These are phyloP conservation scores for Lucifuga dentata DNA, from an alignment of 2,113 vertebrate genomes.

Conservation along the genomic window DNA sequence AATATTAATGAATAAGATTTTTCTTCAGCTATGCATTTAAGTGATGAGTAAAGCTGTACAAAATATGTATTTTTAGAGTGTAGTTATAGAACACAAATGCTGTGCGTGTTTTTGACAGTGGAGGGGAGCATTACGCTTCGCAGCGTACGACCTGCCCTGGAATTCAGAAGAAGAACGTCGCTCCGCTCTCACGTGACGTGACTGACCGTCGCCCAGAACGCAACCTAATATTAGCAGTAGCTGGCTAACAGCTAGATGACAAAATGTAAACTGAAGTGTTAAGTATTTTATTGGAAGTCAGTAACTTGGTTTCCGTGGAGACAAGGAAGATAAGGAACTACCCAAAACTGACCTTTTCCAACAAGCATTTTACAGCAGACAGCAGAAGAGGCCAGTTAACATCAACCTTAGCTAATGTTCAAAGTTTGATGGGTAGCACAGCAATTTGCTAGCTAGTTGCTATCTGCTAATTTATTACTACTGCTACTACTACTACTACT, in stretches of 20 bases:
- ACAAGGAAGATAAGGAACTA: constrained; percentile 31
- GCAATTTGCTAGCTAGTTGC: constrained; percentile 41
- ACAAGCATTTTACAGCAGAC: constrained; percentile 20
- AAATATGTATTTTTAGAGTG: too few relatives aligned
- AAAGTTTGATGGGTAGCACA: constrained; percentile 73
- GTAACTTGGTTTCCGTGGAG: constrained; percentile 5
- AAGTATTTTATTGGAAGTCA: constrained; percentile 3
- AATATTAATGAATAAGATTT: too few relatives aligned
- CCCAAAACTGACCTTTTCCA: background rate
- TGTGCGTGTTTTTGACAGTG: background rate
- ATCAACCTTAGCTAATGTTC: constrained; percentile 65
- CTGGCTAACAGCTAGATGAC: constrained; percentile 13
- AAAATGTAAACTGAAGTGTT: constrained; percentile 30
- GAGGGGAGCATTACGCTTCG: background rate
- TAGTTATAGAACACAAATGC: too few relatives aligned
- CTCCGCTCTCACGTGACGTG: constrained; percentile 59
- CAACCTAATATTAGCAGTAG: constrained; percentile 71
- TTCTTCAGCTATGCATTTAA: too few relatives aligned
- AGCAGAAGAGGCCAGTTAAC: constrained; percentile 41
- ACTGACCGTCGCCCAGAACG: constrained; percentile 76
- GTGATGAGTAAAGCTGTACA: too few relatives aligned
- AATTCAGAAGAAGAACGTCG: too few relatives aligned
- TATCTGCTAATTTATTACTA: constrained; percentile 20
- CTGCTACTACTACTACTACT: too few relatives aligned
- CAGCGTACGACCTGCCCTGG: background rate